Evolutionary conservation across 2,888 invertebrate species (phyloP).

Genomic region (Dasypolia templi): DNA sequence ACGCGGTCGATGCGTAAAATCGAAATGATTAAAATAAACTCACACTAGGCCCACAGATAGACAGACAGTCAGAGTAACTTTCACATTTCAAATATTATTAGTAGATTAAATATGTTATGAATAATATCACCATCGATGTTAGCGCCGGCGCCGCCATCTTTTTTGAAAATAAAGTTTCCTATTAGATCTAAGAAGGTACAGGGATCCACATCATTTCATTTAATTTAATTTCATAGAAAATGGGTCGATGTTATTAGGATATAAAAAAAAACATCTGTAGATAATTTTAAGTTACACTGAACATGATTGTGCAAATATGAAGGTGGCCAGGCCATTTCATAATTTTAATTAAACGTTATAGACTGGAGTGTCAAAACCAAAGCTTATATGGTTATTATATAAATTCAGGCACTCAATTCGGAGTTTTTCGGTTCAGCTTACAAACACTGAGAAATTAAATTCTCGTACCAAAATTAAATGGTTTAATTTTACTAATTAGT

Average conservation of each 20-base stretch:
- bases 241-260: neutral
- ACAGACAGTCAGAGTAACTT: neutral
- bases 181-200: too few species aligned
- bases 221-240: neutral
- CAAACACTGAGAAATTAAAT: slow-evolving; percentile 45
- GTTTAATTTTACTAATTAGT: slow-evolving; percentile 37
- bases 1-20: too few species aligned
- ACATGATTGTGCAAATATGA: neutral
- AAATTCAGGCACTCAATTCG: slow-evolving; percentile 40
- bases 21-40: too few species aligned
- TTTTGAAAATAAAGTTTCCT: too few species aligned
- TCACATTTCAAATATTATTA: neutral
- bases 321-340: slow-evolving; percentile 16
- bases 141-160: neutral
- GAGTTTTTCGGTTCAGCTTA: neutral
- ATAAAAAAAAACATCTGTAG: neutral
- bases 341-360: slow-evolving; percentile 41
- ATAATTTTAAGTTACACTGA: neutral
- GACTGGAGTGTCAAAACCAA: slow-evolving; percentile 29
- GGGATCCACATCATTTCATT: neutral
- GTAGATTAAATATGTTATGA: too few species aligned
- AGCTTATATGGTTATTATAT: slow-evolving; percentile 11
- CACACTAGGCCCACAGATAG: too few species aligned
- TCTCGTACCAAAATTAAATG: slow-evolving; percentile 30
- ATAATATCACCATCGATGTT: too few species aligned